Base-by-base conservation (phyloP, 2,113 vertebrate species). In the Oncorhynchus masou region DNA sequence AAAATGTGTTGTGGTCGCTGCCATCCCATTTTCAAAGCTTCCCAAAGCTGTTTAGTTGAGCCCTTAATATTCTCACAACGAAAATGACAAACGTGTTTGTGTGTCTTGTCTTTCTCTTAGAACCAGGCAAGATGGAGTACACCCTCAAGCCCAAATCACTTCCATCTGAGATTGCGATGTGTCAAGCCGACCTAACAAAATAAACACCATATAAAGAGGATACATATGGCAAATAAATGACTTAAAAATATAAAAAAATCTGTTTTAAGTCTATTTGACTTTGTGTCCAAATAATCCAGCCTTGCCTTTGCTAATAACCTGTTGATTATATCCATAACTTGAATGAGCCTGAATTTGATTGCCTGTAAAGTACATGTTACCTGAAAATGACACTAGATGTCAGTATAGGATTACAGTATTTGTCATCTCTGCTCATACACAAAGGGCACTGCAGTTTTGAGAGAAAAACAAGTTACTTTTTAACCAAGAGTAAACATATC, bases 111-210 rank as follows among this genome's bases (percentile, higher is more conserved):
- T 77, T 80, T 19, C 68, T 79, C 82, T 20, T 68, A 93, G 92
- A 93, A 79, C 91, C 91, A 19, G 71, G 86, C 12, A 80, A 6
- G 65, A 0, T 81, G 5, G 83, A 70, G 3, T 92, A 93, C 76
- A 86, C 0, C 0, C 2, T 89, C 0, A 80, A 2, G 20, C 0
- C 83, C 7, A 88, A 83, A 73, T 73, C 3, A 0, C 88, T 93
- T 73, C 91, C 92, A 64, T 94, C 92, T 48, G 92, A 94, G 85
- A 94, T 94, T 31, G 6, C 39, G 0, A 76, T 81, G 84, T 92
- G 91, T 71, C 57, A 68, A 4, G 29, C 78, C 22, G 70, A 4
- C 19, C 82, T 5, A 19, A 12, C 39, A 39, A 31, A 68, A 20
- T 3, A 31, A 20, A 68, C 67, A 19, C 34, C 1, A 70, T 19